Evolutionary conservation across 2,888 invertebrate species (phyloP).

Genomic region (Troides aeacus): DNA sequence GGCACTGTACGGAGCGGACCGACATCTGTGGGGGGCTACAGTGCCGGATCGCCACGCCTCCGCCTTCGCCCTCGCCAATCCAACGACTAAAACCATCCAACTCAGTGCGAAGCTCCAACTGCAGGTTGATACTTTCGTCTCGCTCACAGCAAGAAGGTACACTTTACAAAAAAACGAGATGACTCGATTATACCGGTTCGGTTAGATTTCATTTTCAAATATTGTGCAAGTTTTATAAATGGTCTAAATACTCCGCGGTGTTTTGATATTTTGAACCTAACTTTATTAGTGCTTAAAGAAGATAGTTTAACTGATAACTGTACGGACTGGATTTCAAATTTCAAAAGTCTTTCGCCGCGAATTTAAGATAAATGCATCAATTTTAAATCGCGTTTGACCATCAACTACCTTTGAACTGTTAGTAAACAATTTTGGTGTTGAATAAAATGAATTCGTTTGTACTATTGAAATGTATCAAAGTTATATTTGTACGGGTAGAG

Average conservation of each 20-base stretch:
- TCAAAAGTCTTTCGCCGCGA: constrained; percentile 8
- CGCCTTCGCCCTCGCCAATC: constrained; percentile 54
- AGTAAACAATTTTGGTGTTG: not conserved
- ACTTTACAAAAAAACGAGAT: constrained; percentile 41
- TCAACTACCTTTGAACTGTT: constrained; percentile 12
- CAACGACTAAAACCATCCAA: constrained; percentile 37
- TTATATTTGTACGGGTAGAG: not conserved
- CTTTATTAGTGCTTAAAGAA: not conserved
- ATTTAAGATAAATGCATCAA: constrained; percentile 18
- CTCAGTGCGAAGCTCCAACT: constrained; percentile 44
- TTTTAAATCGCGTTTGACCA: constrained; percentile 15
- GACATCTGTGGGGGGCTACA: constrained; percentile 62
- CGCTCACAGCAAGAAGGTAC: constrained; percentile 36
- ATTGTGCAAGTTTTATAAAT: constrained; percentile 12
- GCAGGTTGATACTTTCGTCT: constrained; percentile 37
- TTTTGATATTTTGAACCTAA: constrained; percentile 14
- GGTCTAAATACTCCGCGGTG: constrained; percentile 13
- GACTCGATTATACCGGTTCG: constrained; percentile 41
- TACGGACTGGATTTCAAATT: constrained; percentile 14
- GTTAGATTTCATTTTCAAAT: constrained; percentile 36
- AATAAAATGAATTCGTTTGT: not conserved
- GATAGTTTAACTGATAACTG: not conserved
- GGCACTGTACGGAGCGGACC: constrained; percentile 62
- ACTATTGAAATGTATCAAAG: not conserved
- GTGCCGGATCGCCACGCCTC: constrained; percentile 66